Conservation (phyloP, 2,113 vertebrate species). For the Lamprotornis superbus region DNA sequence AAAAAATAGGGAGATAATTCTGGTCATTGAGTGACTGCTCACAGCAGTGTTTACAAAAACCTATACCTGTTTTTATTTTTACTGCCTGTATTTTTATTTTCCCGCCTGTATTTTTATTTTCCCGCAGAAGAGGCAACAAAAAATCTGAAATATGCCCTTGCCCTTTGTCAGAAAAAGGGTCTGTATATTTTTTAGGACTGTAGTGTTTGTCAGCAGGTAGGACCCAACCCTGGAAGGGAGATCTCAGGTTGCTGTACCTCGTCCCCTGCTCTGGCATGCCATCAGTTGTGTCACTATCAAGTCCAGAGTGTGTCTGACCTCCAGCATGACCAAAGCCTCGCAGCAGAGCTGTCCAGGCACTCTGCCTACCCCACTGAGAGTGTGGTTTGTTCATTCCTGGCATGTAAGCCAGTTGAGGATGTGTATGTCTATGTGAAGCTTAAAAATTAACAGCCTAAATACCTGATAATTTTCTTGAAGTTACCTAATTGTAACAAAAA, state of each 20-base stretch:
- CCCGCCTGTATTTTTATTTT: neutral
- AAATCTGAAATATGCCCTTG: neutral
- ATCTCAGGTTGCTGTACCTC: neutral
- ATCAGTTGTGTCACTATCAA: fast-evolving
- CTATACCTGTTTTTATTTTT: neutral
- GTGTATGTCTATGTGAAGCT: neutral
- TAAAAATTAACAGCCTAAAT: neutral
- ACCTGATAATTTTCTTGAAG: neutral
- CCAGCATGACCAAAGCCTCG: neutral
- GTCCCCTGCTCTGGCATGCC: fast-evolving
- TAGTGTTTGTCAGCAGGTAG: neutral
- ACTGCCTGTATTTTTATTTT: neutral
- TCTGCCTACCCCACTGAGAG: neutral
- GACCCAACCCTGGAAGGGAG: neutral
- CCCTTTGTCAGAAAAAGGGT: neutral
- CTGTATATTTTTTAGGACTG: neutral
- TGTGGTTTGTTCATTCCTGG: neutral
- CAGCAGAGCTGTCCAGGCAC: neutral
- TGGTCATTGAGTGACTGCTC: neutral
- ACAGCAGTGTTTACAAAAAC: neutral
- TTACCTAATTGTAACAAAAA: neutral
- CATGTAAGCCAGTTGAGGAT: neutral
- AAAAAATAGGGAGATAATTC: neutral
- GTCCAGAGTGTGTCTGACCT: neutral
- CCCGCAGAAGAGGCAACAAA: neutral